These are phyloP conservation scores for Mythimna pallens DNA, from an alignment of 2,888 invertebrate genomes.

Conservation along the genomic window DNA sequence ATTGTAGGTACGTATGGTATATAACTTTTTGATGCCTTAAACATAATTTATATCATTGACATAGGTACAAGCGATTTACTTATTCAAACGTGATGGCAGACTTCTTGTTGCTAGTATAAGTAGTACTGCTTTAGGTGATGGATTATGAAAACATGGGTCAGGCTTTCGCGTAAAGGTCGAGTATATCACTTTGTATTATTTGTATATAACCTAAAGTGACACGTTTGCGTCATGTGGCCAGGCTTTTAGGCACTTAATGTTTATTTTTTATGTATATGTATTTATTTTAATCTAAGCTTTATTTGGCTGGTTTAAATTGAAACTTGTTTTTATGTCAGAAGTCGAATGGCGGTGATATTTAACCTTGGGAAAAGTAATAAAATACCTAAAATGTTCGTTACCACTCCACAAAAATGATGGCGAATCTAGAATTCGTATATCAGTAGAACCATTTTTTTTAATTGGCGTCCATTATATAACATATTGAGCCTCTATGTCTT, in stretches of 20 bases:
- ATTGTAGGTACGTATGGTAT: not conserved
- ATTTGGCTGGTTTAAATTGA: constrained; percentile 6
- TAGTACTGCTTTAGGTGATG: constrained; percentile 24
- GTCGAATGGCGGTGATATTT: not conserved
- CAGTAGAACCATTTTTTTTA: not conserved
- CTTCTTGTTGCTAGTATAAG: not conserved
- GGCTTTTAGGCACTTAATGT: not conserved
- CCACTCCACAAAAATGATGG: not conserved
- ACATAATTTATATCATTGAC: not conserved
- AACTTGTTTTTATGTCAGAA: not conserved
- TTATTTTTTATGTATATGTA: not conserved
- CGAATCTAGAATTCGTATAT: not conserved
- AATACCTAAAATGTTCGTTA: not conserved
- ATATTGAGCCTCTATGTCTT: not conserved
- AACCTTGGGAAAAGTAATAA: constrained; percentile 4
- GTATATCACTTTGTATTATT: constrained; percentile 18
- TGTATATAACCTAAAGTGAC: constrained; percentile 15
- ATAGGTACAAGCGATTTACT: not conserved
- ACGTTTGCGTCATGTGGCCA: not conserved
- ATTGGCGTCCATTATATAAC: not conserved
- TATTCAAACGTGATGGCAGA: not conserved
- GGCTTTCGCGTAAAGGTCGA: constrained; percentile 32
- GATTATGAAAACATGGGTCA: constrained; percentile 8
- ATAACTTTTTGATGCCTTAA: not conserved
- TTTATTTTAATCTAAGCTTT: constrained; percentile 7